Evolutionary conservation across 2,888 invertebrate genomes (phyloP).

Genomic region (Agonopterix subpropinquella): DNA sequence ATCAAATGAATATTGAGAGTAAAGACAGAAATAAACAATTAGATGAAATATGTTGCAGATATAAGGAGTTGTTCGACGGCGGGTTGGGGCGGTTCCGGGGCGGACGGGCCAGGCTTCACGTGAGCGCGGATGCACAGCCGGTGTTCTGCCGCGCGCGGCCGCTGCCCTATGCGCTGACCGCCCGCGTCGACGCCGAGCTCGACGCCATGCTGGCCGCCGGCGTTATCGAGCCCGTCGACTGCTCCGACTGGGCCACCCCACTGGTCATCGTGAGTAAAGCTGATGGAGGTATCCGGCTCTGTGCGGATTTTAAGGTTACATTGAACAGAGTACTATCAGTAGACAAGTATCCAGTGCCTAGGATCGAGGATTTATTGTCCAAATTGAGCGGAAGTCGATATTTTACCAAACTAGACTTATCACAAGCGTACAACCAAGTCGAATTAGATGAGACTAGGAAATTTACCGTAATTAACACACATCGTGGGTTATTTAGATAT

Average conservation of each 20-base stretch:
- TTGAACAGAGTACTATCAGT: not conserved
- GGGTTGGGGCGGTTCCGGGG: constrained; percentile 6
- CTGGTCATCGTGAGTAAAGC: constrained; percentile 1
- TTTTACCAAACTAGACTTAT: constrained; percentile 5
- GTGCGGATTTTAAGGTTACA: constrained; percentile 7
- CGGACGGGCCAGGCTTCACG: constrained; percentile 5
- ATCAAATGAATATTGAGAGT: not conserved
- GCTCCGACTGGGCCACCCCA: constrained; percentile 4
- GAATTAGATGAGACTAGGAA: not conserved
- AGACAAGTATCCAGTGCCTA: constrained; percentile 1
- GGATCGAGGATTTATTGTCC: constrained; percentile 1
- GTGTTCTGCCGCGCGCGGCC: constrained; percentile 4
- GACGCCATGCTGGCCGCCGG: constrained; percentile 4
- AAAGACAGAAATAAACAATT: not conserved
- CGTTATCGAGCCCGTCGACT: constrained; percentile 5
- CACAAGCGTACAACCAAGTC: constrained; percentile 6
- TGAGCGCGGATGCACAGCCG: constrained; percentile 9
- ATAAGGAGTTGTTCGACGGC: not conserved
- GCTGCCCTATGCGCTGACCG: constrained; percentile 3
- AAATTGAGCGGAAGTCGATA: not conserved
- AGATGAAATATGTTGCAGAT: not conserved
- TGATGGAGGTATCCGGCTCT: constrained; percentile 2
- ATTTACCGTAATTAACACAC: not conserved
- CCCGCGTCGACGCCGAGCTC: constrained; percentile 6
- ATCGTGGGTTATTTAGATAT: not conserved